Base-by-base conservation (phyloP, 2,113 vertebrate genomes). In the Dendrocopos noguchii region DNA sequence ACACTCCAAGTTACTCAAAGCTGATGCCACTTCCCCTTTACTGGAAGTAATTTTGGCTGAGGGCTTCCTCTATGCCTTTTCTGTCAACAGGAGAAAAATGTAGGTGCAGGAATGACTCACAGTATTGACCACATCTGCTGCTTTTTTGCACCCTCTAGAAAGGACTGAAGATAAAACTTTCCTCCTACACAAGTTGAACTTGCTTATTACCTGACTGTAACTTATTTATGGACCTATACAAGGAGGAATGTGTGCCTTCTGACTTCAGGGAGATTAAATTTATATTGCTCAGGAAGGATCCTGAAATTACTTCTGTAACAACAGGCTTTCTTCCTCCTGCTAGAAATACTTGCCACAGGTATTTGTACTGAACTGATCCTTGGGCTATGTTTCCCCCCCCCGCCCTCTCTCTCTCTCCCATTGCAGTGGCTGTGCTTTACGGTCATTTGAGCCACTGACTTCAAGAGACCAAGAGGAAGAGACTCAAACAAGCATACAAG, bases 351-450 rank as follows among this genome's bases (percentile, higher is more conserved):
- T 61, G 11, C n/a, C 71, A 33, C 25, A 21, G 6, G 6, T 56
- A 18, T 83, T 71, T 70, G 55, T 56, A 24, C 55, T 88, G 12
- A 93, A 36, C n/a, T 66, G 72, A 84, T 80, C 56, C 17, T 71
- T 53, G 20, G 16, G 34, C 44, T 22, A 5, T 92, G 50, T 87
- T 61, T 50, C 68, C n/a, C n/a, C n/a, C n/a, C n/a, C n/a, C n/a
- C n/a, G n/a, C 39, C 39, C 39, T 39, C 29, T 46, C 57, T 71
- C 33, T 74, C 56, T 75, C 36, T 73, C 34, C 75, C 8, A 1
- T 61, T 68, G 22, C 18, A 98, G 98, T 98, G 98, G 98, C 92
- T 98, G 83, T 96, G 95, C 17, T 96, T 98, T 63, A 97, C 97
- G 29, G 91, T 97, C 57, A 97, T 98, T 71, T 98, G 96, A 98